Evolutionary conservation across 2,797 vertebrate genomes (phyloP).

Genomic region (Myripristis jacobus): DNA sequence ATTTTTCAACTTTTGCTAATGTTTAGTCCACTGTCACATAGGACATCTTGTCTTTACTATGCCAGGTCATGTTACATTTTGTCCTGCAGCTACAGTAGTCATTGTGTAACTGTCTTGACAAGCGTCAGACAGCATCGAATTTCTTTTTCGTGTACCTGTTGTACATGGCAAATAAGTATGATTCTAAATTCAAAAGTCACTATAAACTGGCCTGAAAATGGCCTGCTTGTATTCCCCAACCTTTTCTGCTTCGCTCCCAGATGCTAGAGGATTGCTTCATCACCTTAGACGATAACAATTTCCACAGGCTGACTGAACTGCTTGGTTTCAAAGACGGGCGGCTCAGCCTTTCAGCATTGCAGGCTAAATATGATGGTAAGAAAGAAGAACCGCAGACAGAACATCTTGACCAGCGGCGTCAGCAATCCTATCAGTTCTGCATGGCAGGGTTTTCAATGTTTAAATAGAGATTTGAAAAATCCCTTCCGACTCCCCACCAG

Average conservation of each 20-base stretch:
- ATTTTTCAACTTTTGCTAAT: too few relatives aligned
- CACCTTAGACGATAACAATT: slow-evolving; percentile 67
- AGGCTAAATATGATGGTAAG: slow-evolving; percentile 72
- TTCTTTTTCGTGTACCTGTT: not conserved
- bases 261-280: slow-evolving; percentile 71
- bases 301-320: slow-evolving; percentile 53
- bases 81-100: too few relatives aligned
- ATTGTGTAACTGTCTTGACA: too few relatives aligned
- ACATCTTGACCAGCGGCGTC: slow-evolving; percentile 48
- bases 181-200: slow-evolving; percentile 5
- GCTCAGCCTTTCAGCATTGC: slow-evolving; percentile 69
- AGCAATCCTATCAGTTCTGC: slow-evolving; percentile 57
- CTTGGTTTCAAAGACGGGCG: slow-evolving; percentile 65
- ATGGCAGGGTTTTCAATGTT: slow-evolving; percentile 41
- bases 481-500: slow-evolving; percentile 46
- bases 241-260: slow-evolving; percentile 33
- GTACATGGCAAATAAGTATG: not conserved
- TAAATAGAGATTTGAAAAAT: slow-evolving; percentile 57
- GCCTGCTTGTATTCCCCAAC: not conserved
- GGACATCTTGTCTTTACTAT: too few relatives aligned
- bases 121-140: not conserved
- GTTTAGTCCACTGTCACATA: too few relatives aligned
- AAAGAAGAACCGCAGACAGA: slow-evolving; percentile 22
- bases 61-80: too few relatives aligned
- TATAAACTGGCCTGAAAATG: not conserved